Base-by-base conservation (phyloP, 2,888 invertebrate genomes). In the Apotomis turbidana region DNA sequence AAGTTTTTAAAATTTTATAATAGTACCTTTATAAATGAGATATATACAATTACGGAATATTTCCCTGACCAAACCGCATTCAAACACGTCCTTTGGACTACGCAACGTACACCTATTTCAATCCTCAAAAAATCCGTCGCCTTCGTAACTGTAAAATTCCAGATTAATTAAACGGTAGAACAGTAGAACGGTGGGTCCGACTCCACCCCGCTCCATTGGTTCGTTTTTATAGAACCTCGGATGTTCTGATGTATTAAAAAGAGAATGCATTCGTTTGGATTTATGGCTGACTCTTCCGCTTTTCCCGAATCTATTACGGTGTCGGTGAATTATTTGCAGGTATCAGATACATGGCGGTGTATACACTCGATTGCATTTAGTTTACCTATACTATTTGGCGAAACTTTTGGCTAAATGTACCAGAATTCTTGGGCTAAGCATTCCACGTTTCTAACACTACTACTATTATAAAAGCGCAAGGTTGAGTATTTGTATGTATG, bases 161-260 rank as follows among this genome's bases (percentile, higher is more conserved):
- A 85, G 86, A 89, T 91, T 91, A 91, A 91, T 92, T 91, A 91
- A 92, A 92, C 86, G 87, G 87, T 27, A 27, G 90, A 90, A 91
- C 91, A 91, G 86, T 88, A 78, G 84, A 89, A 90, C 87, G 88
- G 87, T 85, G 87, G 86, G 82, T 70, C 82, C 79, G 84, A 80
- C 82, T 82, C 83, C 81, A 87, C 87, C 87, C 82, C 73, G 83
- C 81, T 86, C 82, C 81, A 83, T 83, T 85, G 84, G 86, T 83
- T 86, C 83, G 84, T 88, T 89, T 89, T 87, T 86, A 81, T 83
- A 76, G 79, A 61, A 72, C 62, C 72, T 79, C 82, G 80, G 80
- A 81, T 83, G 84, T 84, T 81, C 82, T 78, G 82, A 81, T 75
- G 70, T 75, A 76, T 76, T 71, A 74, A 75, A 75, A 75, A 73